phyloP scores from a whole-genome alignment of 2,797 vertebrate species.

The Monodelphis domestica region DNA sequence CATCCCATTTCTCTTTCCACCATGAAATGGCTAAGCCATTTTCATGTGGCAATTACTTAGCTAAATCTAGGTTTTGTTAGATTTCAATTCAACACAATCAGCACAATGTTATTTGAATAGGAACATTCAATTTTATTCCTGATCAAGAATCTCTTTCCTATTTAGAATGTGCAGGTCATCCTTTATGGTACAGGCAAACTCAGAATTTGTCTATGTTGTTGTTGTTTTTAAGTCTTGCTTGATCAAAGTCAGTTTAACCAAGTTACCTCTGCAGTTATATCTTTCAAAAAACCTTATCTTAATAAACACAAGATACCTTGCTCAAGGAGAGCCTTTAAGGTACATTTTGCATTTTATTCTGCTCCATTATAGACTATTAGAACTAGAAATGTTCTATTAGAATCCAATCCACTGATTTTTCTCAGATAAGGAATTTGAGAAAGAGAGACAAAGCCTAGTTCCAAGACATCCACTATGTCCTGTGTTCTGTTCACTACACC shows the following conservation, averaged over 20 bases:
- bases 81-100: background rate
- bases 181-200: background rate
- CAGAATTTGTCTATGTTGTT: too few relatives aligned
- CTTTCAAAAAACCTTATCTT: background rate
- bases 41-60: background rate
- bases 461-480: background rate
- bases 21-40: background rate
- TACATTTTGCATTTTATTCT: background rate
- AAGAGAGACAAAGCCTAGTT: background rate
- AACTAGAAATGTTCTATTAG: background rate
- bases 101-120: background rate
- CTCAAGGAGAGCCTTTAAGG: background rate
- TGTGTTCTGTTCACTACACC: background rate
- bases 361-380: background rate
- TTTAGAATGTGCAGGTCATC: background rate
- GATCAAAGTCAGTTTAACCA: background rate
- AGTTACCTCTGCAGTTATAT: background rate
- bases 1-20: background rate
- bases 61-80: background rate
- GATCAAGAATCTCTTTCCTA: background rate
- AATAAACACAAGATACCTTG: background rate
- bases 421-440: background rate
- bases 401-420: background rate
- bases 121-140: background rate
- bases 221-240: background rate